These are phyloP conservation scores for Cotesia chilonis DNA, from an alignment of 1,140 invertebrate species.

Conservation along the genomic window DNA sequence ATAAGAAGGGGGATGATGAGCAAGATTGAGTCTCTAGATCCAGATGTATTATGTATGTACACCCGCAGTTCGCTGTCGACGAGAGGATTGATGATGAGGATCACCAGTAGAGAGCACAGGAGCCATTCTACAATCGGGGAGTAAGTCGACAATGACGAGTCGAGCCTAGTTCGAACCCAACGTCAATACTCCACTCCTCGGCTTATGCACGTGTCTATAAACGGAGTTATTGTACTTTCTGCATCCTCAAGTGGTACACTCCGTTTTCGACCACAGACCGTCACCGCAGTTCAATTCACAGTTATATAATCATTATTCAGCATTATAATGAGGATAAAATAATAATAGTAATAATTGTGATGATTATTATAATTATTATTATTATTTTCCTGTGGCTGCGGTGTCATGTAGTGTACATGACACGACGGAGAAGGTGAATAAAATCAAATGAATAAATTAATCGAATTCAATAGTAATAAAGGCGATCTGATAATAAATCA, in stretches of 20 bases:
- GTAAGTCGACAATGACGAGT: not conserved
- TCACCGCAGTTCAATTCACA: not conserved
- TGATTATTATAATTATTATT: conserved; percentile 38
- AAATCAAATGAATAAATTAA: not conserved
- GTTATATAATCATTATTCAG: not conserved
- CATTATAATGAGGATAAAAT: conserved; percentile 39
- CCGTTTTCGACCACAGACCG: conserved; percentile 3
- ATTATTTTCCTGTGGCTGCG: not conserved
- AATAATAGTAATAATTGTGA: conserved; percentile 32
- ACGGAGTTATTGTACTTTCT: conserved; percentile 2
- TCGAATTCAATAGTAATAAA: not conserved
- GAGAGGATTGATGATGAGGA: not conserved
- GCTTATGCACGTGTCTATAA: conserved; percentile 15
- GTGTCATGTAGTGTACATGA: conserved; percentile 49
- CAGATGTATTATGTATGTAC: conserved; percentile 30
- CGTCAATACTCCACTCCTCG: conserved; percentile 19
- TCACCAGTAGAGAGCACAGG: too few relatives aligned
- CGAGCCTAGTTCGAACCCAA: conserved; percentile 16
- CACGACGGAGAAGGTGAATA: conserved; percentile 49
- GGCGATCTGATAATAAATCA: conserved; percentile 1
- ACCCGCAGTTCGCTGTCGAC: not conserved
- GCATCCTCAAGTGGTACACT: conserved; percentile 12
- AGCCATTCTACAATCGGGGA: not conserved
- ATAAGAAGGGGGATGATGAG: conserved; percentile 32
- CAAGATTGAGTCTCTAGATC: conserved; percentile 28